Evolutionary conservation across 2,113 vertebrate genomes (phyloP).

Genomic region (Canis aureus): DNA sequence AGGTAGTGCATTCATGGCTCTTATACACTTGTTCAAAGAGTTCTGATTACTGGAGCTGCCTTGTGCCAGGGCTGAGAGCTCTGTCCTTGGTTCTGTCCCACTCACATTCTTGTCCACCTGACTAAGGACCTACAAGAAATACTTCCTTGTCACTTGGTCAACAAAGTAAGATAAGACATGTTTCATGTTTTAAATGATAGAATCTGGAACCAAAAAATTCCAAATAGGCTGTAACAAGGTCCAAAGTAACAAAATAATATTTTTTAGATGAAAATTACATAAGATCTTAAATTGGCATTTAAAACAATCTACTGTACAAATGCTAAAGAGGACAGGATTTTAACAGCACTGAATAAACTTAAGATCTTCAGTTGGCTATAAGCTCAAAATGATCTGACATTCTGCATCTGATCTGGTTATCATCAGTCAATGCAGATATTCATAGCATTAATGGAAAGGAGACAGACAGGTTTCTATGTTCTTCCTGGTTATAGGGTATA

Average conservation of each 20-base stretch:
- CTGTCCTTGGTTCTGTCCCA: neutral
- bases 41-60: neutral
- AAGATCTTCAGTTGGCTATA: neutral
- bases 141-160: neutral
- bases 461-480: neutral
- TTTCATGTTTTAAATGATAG: neutral
- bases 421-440: neutral
- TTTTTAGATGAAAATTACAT: neutral
- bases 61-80: neutral
- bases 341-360: neutral
- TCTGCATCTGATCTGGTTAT: neutral
- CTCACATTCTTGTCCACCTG: neutral
- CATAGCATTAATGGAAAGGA: neutral
- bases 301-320: neutral
- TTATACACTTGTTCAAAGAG: neutral
- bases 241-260: conserved; percentile 17
- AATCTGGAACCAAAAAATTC: neutral
- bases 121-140: neutral
- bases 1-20: neutral
- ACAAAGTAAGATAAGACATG: neutral
- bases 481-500: neutral
- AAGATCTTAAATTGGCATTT: neutral
- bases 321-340: neutral
- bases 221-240: neutral
- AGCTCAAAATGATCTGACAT: neutral